Conservation (phyloP, 1,140 invertebrate genomes). For the Stenopsyche tienmushanensis region DNA sequence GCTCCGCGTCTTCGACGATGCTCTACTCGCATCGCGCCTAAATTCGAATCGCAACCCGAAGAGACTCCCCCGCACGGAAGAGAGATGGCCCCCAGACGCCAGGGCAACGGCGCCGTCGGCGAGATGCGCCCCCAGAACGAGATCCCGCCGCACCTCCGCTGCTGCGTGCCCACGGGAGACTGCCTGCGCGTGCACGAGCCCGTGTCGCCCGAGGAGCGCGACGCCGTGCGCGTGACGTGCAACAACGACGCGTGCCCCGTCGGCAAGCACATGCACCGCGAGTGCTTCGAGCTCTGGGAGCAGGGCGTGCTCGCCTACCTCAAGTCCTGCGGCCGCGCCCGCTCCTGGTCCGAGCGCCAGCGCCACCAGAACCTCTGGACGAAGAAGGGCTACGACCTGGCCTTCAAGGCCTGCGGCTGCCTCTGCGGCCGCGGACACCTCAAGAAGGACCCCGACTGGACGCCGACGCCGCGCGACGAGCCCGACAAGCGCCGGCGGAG, state of each 20-base stretch:
- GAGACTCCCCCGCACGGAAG: background rate
- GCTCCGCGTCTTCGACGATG: conserved; percentile 42
- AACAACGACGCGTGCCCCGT: conserved; percentile 89
- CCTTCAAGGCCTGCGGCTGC: conserved; percentile 86
- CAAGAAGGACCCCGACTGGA: conserved; percentile 93
- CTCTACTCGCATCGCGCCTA: background rate
- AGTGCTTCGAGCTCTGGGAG: conserved; percentile 95
- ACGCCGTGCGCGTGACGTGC: conserved; percentile 86
- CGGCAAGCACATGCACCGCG: conserved; percentile 91
- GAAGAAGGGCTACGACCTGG: conserved; percentile 94
- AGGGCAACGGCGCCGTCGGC: conserved; percentile 49
- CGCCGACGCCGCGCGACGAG: conserved; percentile 73
- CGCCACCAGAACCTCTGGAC: conserved; percentile 95
- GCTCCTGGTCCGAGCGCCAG: conserved; percentile 93
- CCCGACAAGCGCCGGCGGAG: conserved; percentile 62
- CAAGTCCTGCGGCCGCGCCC: conserved; percentile 83
- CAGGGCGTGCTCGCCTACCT: conserved; percentile 82
- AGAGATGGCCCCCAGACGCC: conserved; percentile 53
- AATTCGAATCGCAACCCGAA: background rate
- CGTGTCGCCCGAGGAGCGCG: conserved; percentile 69
- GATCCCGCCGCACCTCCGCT: conserved; percentile 56
- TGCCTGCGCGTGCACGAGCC: conserved; percentile 65
- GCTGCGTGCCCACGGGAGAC: conserved; percentile 79
- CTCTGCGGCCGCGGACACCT: conserved; percentile 87
- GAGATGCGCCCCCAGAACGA: conserved; percentile 47